A percentile compares a stretch with the other conserved stretches of the same genome.
phyloP scores from a whole-genome alignment of 2,888 invertebrate genomes.

The Macropis europaea region DNA sequence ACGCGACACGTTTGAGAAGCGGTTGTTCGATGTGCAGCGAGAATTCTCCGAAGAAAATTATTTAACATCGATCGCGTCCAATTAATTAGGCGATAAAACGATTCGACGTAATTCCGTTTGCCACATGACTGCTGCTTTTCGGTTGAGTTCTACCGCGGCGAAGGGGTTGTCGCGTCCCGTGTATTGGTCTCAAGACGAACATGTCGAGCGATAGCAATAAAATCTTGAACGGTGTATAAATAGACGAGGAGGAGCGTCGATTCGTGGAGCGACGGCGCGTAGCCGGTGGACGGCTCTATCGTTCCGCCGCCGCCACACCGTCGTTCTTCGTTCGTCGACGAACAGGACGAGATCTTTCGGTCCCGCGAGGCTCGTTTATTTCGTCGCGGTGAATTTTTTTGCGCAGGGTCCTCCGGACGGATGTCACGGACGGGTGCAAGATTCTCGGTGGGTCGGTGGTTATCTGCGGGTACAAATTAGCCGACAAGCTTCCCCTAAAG shows the following conservation, averaged over 20 bases:
- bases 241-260: background rate
- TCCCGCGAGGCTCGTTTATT: conserved; percentile 26
- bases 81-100: too few species aligned
- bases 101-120: too few species aligned
- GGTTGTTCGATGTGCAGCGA: too few species aligned
- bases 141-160: too few species aligned
- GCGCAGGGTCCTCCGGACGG: conserved; percentile 11
- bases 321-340: background rate
- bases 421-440: conserved; percentile 49
- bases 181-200: too few species aligned
- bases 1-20: too few species aligned
- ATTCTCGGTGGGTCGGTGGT: conserved; percentile 55
- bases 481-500: conserved; percentile 75
- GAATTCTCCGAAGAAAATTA: too few species aligned
- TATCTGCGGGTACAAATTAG: conserved; percentile 75
- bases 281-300: background rate
- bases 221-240: too few species aligned
- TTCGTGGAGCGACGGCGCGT: too few species aligned
- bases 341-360: background rate
- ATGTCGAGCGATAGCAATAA: too few species aligned
- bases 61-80: too few species aligned
- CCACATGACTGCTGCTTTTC: background rate
- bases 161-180: too few species aligned
- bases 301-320: background rate
- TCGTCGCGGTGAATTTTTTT: conserved; percentile 31